phyloP scores from a whole-genome alignment of 2,888 invertebrate genomes.

The Agriopis leucophaearia region DNA sequence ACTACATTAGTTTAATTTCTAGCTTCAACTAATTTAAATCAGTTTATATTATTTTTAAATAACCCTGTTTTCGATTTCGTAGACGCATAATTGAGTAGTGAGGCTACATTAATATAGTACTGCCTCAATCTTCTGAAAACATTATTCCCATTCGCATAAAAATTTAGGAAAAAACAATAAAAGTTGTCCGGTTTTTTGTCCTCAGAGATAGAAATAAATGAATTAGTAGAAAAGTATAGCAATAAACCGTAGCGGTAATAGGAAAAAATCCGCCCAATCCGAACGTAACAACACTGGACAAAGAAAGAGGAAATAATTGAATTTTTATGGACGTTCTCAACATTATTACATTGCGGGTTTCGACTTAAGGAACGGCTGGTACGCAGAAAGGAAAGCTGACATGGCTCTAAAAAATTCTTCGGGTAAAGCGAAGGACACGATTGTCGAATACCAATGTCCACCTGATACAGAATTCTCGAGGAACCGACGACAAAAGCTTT shows the following conservation, averaged over 20 bases:
- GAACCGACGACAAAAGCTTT: conserved; percentile 53
- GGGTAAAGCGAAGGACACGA: conserved; percentile 53
- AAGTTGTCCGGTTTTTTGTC: conserved; percentile 25
- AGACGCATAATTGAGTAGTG: too few species aligned
- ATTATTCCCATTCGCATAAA: background rate
- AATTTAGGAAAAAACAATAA: background rate
- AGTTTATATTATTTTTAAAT: too few species aligned
- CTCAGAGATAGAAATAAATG: conserved; percentile 49
- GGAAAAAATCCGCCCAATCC: conserved; percentile 53
- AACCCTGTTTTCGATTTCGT: too few species aligned
- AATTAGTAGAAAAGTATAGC: conserved; percentile 53
- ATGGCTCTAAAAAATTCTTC: conserved; percentile 55
- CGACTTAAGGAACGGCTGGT: conserved; percentile 55
- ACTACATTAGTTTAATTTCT: too few species aligned
- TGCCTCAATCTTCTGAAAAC: too few species aligned
- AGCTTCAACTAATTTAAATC: too few species aligned
- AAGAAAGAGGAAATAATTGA: conserved; percentile 62
- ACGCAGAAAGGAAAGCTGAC: conserved; percentile 57
- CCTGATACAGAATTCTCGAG: conserved; percentile 59
- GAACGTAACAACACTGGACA: conserved; percentile 56
- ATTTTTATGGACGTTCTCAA: conserved; percentile 62
- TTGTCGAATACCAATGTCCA: conserved; percentile 66
- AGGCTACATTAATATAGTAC: too few species aligned
- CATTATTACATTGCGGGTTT: conserved; percentile 63
- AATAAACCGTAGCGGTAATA: conserved; percentile 53